Base-by-base conservation (phyloP, 64 coral and sea anemone species). In the Stichodactyla helianthus region DNA sequence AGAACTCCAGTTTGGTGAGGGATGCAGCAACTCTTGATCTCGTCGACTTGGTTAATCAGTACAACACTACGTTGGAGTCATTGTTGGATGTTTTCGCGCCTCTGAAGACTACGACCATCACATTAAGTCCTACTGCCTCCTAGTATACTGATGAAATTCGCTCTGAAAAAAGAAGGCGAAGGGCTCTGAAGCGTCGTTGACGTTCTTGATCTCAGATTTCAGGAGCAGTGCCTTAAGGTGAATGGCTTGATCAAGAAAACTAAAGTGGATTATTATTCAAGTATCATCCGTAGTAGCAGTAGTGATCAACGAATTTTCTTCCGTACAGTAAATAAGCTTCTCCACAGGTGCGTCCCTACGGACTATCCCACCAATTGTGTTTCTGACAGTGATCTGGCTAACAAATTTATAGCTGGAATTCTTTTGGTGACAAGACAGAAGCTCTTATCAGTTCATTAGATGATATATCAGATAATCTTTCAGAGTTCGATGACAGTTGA, bases 61-160 rank as follows among this genome's bases (percentile, higher is more conserved):
- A 86, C 61, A 91, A 91, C 89, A 60, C 52, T 86, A 91, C 89
- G 52, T 62, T 86, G 51, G 79, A 79, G 71, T 54, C 84, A 5
- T 50, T 82, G 52, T 91, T 82, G 44, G 76, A 86, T 60, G 26
- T 7, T 44, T 84, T 86, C 31, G 84, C 89, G 26, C 89, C 89
- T 82, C 26, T 86, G 44, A 53, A 53, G 59, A 91, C 89, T 86
- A 91, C 23, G 84, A 82, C 84, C 27, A 25, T 86, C 26, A 91
- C 84, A 18, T 7, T 91, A 6, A 5, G 52, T 55, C 0, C 80
- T 54, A 53, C 4, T 20, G 12, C 80, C 80, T 55, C 4, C 2
- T 82, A 52, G 80, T 82, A 82, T 51, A 82, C 80, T 15, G 80
- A 82, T 53, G 80, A 82, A 54, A 51, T 82, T 54, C 44, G 80